Evolutionary conservation across 2,113 vertebrate genomes (phyloP), one percentile per base, ranked within the genome.

Genomic region (Amphiprion percula): DNA sequence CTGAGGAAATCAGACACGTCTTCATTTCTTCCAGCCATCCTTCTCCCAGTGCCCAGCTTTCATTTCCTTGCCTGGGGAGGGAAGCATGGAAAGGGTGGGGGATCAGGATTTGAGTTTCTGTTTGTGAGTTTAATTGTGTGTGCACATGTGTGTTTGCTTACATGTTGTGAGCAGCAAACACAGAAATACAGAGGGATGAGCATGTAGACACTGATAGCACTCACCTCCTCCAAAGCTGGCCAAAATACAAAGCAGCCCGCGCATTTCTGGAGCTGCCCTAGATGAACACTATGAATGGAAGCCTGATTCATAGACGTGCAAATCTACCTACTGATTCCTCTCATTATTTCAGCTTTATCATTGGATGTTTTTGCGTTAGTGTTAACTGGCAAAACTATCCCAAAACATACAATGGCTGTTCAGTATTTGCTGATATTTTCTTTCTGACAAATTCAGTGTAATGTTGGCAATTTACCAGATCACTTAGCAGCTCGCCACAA

Each of bases 1-100:
- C 83, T 56, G 73, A 80, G 79, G 60, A 87, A 90, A 91, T 91
- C 91, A 88, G 86, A 92, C 90, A 92, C 75, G 84, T 92, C 93
- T 92, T 93, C 77, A 93, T 94, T 92, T 92, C 83, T 85, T 77
- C 60, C 54, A 83, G 81, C 80, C 80, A 77, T 84, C 74, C 85
- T 37, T 86, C 73, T 69, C 77, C 7, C 60, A 88, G 67, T 82
- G 74, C 82, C 86, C 52, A 55, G 86, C 84, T 87, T 90, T 90
- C 77, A 88, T 88, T 89, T 89, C 74, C 77, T 79, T 58, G 87
- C 87, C 89, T 28, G 73, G 65, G 73, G 79, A 85, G 65, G 65
- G 56, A 69, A 65, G 72, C 74, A 44, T 58, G 54, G 47, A 28
- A 65, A 33, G 39, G 65, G 56, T 69, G 55, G 28, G 12, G 44